Evolutionary conservation across 37 sponge, comb jelly and placozoan genomes (phyloP).

Genomic region (Petrosia ficiformis): DNA sequence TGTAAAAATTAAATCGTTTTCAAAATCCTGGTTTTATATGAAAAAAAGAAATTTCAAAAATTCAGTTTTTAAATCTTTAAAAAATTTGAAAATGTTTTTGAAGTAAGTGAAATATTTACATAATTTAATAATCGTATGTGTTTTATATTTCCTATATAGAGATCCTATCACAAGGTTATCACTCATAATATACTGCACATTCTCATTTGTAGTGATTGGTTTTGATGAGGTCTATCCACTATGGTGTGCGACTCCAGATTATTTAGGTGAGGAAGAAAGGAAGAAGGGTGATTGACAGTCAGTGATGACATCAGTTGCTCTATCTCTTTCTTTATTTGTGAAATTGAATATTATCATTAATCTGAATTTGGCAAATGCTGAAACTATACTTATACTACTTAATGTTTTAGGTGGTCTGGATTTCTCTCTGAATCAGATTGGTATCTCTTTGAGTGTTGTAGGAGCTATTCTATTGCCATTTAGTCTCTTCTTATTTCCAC

Average conservation of each 20-base stretch:
- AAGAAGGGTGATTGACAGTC: background rate
- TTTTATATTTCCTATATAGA: constrained; percentile 31
- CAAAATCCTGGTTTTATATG: too few relatives aligned
- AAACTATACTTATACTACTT: too few relatives aligned
- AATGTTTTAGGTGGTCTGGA: constrained; percentile 63
- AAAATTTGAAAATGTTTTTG: constrained; percentile 34
- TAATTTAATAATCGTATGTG: too few relatives aligned
- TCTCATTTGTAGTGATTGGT: constrained; percentile 70
- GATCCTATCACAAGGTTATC: constrained; percentile 11
- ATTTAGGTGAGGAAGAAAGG: constrained; percentile 62
- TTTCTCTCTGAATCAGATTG: constrained; percentile 56
- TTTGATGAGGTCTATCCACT: constrained; percentile 67
- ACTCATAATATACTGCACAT: constrained; percentile 40
- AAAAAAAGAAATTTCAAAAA: too few relatives aligned
- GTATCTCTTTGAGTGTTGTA: constrained; percentile 40
- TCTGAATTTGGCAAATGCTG: too few relatives aligned
- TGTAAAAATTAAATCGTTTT: too few relatives aligned
- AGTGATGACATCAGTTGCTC: background rate
- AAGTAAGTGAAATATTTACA: constrained; percentile 23
- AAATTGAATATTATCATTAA: too few relatives aligned
- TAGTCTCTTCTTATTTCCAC: constrained; percentile 28
- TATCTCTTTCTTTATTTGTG: too few relatives aligned
- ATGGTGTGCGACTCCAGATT: constrained; percentile 34
- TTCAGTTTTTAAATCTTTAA: constrained; percentile 1
- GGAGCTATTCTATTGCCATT: constrained; percentile 50